These are phyloP conservation scores for Orientallactaga bullata DNA, from an alignment of 2,113 vertebrate genomes.

Conservation along the genomic window DNA sequence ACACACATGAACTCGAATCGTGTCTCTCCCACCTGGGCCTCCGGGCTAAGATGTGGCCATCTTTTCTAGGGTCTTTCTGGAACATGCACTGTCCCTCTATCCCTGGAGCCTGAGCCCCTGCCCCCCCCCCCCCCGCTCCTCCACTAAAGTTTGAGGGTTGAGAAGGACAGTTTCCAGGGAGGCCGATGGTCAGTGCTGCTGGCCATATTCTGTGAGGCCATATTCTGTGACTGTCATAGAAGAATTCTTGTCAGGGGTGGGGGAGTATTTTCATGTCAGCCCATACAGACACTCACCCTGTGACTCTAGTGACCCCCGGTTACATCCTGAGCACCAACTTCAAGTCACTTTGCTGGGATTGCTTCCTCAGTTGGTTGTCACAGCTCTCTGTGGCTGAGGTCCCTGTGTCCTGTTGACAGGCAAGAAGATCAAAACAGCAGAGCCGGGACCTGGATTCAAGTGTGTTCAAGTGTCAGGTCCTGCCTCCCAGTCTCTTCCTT, in stretches of 20 bases:
- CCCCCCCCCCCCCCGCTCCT: not conserved
- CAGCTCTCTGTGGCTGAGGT: not conserved
- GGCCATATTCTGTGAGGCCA: too few relatives aligned
- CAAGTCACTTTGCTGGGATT: not conserved
- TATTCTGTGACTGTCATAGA: not conserved
- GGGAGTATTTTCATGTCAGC: not conserved
- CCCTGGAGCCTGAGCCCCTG: not conserved
- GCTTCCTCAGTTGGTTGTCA: not conserved
- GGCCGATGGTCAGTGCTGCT: not conserved
- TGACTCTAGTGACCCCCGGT: not conserved
- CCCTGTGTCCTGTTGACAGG: not conserved
- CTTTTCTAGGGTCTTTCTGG: not conserved
- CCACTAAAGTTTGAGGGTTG: not conserved
- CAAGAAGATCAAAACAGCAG: not conserved
- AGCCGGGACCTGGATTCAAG: not conserved
- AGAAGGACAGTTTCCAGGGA: not conserved
- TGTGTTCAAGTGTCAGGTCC: accelerated
- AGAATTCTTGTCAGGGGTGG: not conserved
- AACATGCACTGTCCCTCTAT: not conserved
- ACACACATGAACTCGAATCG: too few relatives aligned
- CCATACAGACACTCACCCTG: too few relatives aligned
- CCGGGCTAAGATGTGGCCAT: not conserved
- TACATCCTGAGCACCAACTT: not conserved
- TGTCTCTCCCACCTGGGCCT: not conserved
- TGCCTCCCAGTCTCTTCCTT: too few relatives aligned